phyloP scores from a whole-genome alignment of 2,797 vertebrate genomes.

The Rhincodon typus region DNA sequence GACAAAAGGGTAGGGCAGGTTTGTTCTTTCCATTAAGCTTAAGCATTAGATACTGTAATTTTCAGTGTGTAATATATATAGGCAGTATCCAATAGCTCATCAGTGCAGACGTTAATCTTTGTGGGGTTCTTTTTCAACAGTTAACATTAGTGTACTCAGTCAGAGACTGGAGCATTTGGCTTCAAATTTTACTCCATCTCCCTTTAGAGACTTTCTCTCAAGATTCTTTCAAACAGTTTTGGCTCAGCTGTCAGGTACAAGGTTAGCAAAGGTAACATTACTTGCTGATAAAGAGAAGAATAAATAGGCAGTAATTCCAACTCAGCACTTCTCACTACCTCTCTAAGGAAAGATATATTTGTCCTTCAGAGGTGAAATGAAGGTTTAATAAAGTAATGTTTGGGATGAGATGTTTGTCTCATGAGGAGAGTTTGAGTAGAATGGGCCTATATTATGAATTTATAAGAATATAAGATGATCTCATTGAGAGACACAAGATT shows the following conservation, averaged over 20 bases:
- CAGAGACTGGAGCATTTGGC: neutral
- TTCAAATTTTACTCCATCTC: neutral
- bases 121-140: neutral
- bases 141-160: neutral
- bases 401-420: neutral
- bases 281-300: neutral
- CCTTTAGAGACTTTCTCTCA: neutral
- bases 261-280: neutral
- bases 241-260: neutral
- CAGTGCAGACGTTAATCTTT: neutral
- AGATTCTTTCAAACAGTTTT: neutral
- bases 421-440: neutral
- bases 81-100: neutral
- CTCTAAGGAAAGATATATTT: neutral
- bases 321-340: neutral
- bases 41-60: neutral
- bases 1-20: neutral
- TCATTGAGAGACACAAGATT: neutral
- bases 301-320: neutral
- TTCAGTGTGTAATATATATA: neutral
- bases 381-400: neutral
- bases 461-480: neutral
- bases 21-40: neutral
- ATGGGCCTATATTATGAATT: neutral
- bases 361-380: neutral